Base-by-base conservation (phyloP, 2,113 vertebrate species). In the Podarcis raffonei region DNA sequence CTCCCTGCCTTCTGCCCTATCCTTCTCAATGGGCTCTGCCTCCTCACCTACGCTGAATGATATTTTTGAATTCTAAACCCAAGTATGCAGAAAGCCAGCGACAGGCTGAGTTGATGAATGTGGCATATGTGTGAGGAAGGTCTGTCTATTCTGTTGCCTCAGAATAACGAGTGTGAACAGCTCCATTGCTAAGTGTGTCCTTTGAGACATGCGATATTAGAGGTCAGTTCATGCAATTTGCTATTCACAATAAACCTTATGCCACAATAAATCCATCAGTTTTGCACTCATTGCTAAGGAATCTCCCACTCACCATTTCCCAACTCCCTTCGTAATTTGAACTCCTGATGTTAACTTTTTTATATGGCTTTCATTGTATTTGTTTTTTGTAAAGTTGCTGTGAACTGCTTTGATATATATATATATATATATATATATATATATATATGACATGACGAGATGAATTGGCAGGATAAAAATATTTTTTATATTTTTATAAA, bases 51-150 rank as follows among this genome's bases (percentile, higher is more conserved):
- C 48, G 0, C 48, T 2, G 2, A 53, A 53, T 53, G 48, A 53
- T 53, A 53, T 53, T 35, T 62, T 37, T 39, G 37, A 0, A 0
- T 0, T 23, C 1, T 7, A 3, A 62, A 62, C 18, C 59, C 18
- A 62, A 62, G 59, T 90, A 18, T 20, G 16, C 79, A 2, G 15
- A 88, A 27, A 84, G n/a, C 0, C 0, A 39, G 16, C 1, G 20
- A n/a, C 5, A 3, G 32, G 23, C 65, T 77, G 83, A 42, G 69
- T 22, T 27, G 75, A 11, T 77, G 39, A 22, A 12, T 6, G 27
- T 30, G 16, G 32, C 6, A 37, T 2, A 25, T 1, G 0, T 2
- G 69, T 18, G 48, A 75, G 53, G 6, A 68, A 16, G 62, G 2
- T 37, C 25, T 23, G 39, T 25, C 53, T 27, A 1, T 5, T 30